Percentiles rank a stretch among this genome's conserved stretches.
Evolutionary conservation across 2,113 vertebrate genomes (phyloP).

Genomic region (Varanus komodoensis): DNA sequence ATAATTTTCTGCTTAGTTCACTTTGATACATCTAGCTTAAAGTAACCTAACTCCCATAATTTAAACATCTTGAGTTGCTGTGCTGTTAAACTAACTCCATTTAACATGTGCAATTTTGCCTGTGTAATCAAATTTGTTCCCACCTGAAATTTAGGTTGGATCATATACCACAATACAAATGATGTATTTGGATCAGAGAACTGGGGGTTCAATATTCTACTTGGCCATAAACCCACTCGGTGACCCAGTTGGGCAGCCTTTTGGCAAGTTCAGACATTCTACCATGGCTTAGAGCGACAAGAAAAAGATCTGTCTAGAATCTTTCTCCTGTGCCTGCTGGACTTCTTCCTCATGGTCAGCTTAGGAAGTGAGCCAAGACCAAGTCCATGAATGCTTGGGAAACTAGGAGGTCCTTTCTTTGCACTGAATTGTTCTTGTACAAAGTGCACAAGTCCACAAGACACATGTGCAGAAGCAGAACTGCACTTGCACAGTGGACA

Average conservation of each 20-base stretch:
- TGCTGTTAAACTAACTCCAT: not conserved
- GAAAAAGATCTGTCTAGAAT: not conserved
- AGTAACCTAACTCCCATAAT: not conserved
- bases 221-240: not conserved
- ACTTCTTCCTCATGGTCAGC: no score
- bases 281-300: not conserved
- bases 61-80: not conserved
- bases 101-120: not conserved
- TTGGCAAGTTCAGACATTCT: not conserved
- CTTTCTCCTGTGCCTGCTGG: no score
- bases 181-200: not conserved
- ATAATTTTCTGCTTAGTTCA: not conserved
- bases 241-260: not conserved
- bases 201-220: not conserved
- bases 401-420: no score
- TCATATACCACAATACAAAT: not conserved
- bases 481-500: no score
- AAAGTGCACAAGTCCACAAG: no score
- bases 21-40: conserved; percentile 1
- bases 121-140: not conserved
- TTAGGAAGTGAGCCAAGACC: no score
- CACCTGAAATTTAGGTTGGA: not conserved
- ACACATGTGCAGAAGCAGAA: no score
- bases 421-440: no score
- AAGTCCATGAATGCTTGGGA: no score